Percentiles rank a stretch among this genome's conserved stretches.
phyloP scores from a whole-genome alignment of 2,113 vertebrate species.

The Hiodon tergisus region DNA sequence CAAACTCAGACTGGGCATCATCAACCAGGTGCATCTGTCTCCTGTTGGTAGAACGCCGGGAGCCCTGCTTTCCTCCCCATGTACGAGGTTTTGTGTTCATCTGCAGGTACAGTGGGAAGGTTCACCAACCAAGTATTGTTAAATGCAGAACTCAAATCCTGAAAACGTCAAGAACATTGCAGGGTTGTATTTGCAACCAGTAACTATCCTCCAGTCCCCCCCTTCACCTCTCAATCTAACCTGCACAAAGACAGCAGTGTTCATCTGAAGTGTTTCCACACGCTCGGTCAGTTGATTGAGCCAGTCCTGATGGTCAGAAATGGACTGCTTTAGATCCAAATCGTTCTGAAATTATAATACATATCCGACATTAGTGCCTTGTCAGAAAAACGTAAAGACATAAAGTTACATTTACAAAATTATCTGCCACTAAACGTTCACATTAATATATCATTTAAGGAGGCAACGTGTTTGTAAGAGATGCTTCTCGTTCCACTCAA shows the following conservation, averaged over 20 bases:
- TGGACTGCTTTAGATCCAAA: slow-evolving; percentile 51
- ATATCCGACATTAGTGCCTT: slow-evolving; percentile 10
- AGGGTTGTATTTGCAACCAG: background rate
- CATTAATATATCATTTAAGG: too few species aligned
- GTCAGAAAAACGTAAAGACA: background rate
- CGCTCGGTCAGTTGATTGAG: slow-evolving; percentile 58
- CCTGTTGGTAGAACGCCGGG: slow-evolving; percentile 36
- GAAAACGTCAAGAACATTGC: background rate
- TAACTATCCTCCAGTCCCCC: too few species aligned
- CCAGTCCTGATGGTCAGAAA: slow-evolving; percentile 63
- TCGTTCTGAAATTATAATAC: slow-evolving; percentile 39
- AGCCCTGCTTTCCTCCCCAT: slow-evolving; percentile 51
- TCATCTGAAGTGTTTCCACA: slow-evolving; percentile 65
- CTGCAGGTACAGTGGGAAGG: slow-evolving; percentile 39
- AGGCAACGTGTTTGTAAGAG: too few species aligned
- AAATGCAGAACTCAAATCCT: background rate
- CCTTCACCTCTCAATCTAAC: slow-evolving; percentile 33
- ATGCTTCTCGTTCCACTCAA: too few species aligned
- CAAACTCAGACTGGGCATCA: slow-evolving; percentile 60
- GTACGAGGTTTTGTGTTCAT: slow-evolving; percentile 64
- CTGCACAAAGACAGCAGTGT: slow-evolving; percentile 65
- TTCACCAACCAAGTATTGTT: background rate
- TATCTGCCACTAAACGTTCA: too few species aligned
- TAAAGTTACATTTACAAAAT: background rate
- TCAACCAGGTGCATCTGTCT: slow-evolving; percentile 42